Conservation (phyloP, 2,113 vertebrate species). For the Protomyctophum bolini region DNA sequence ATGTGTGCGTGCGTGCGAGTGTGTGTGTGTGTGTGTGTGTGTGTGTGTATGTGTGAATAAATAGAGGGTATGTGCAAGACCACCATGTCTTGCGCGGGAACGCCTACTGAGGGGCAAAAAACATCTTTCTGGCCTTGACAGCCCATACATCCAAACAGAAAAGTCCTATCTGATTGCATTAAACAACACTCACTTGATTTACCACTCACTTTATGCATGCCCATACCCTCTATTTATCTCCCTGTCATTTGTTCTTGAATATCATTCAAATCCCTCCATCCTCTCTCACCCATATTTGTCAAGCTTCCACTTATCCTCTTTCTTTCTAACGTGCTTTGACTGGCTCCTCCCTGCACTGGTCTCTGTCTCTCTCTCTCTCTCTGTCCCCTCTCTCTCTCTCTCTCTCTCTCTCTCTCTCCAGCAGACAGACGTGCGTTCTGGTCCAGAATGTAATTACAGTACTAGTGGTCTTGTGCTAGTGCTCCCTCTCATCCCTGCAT, state of each 20-base stretch:
- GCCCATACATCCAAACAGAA: no score
- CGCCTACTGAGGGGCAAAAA: no score
- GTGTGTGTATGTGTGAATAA: no score
- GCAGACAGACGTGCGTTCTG: slow-evolving; percentile 43
- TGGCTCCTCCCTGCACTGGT: not conserved
- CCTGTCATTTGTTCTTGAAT: slow-evolving; percentile 4
- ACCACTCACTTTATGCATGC: not conserved
- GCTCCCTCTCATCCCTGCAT: slow-evolving; percentile 6
- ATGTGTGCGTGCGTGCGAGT: no score
- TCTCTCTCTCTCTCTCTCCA: not conserved
- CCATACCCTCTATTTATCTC: no score
- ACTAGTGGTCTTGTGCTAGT: slow-evolving; percentile 4
- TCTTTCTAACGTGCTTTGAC: slow-evolving; percentile 15
- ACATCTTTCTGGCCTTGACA: no score
- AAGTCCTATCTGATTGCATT: no score
- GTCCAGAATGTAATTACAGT: slow-evolving; percentile 44
- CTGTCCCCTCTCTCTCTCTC: slow-evolving; percentile 7
- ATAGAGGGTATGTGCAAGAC: no score
- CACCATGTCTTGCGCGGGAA: no score
- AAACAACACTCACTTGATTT: no score
- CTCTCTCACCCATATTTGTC: slow-evolving; percentile 3
- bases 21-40: no score
- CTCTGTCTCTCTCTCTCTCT: slow-evolving; percentile 13
- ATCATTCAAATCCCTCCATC: slow-evolving; percentile 18
- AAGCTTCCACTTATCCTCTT: slow-evolving; percentile 5